Conservation (phyloP, 2,113 vertebrate genomes). For the Oncorhynchus mykiss region DNA sequence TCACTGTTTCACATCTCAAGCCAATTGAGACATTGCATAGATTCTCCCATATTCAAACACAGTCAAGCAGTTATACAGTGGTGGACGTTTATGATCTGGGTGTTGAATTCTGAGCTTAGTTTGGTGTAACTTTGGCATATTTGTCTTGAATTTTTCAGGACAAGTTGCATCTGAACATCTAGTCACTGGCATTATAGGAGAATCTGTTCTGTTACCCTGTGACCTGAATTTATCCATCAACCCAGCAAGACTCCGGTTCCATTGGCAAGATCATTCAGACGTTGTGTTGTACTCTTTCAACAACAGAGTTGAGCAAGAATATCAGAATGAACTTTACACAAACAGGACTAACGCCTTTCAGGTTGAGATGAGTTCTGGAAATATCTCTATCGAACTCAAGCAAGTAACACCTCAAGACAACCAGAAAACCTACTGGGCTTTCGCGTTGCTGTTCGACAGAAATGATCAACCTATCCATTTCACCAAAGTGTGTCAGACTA, state of each 20-base stretch:
- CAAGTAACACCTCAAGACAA: neutral
- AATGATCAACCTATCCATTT: neutral
- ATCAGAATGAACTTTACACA: neutral
- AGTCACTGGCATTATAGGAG: neutral
- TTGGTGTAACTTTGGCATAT: too few relatives aligned
- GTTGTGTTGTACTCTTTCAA: neutral
- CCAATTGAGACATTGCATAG: too few relatives aligned
- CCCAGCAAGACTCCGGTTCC: neutral
- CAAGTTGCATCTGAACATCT: neutral
- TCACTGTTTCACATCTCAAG: too few relatives aligned
- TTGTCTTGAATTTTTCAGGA: neutral
- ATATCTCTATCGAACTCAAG: neutral
- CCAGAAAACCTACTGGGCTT: neutral
- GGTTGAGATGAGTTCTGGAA: neutral
- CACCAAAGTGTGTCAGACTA: neutral
- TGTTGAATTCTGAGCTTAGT: too few relatives aligned
- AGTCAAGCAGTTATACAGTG: too few relatives aligned
- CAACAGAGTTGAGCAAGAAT: neutral
- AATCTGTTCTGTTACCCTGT: neutral
- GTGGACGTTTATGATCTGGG: too few relatives aligned
- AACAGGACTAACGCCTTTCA: neutral
- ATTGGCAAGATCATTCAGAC: neutral
- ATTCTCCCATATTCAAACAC: too few relatives aligned
- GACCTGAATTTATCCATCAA: neutral
- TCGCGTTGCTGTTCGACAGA: neutral